Base-by-base conservation (phyloP, 2,113 vertebrate genomes). In the Puffinus mauretanicus region DNA sequence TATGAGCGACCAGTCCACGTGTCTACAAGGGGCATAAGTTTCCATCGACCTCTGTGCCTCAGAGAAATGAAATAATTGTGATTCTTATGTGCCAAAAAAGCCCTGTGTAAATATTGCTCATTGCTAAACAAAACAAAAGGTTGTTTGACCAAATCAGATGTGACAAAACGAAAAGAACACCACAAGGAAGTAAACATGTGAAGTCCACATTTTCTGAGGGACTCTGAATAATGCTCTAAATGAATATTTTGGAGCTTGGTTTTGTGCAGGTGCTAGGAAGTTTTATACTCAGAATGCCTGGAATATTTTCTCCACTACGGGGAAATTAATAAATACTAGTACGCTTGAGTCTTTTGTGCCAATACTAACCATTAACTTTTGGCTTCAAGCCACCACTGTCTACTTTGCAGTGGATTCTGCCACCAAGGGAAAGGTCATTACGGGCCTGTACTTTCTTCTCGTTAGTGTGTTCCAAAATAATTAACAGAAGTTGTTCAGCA, bases 341-440 rank as follows among this genome's bases (percentile, higher is more conserved):
- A 84, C 17, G 81, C 82, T 54, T 16, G 82, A 98, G 95, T 84
- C 94, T 97, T 98, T 93, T 94, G 97, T 98, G 98, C 98, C 98
- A 98, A 98, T 96, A 98, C 98, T 98, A 98, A 98, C 98, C 98
- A 98, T 98, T 98, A 98, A 96, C 94, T 97, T 92, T 58, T 98
- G 98, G 98, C 97, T 97, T 78, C 13, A 9, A 83, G 98, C 98
- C 98, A 98, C 18, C 67, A 1, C 95, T 97, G 97, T 98, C 98
- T 98, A 81, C 97, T 98, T 97, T 84, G 95, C 94, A 96, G 95
- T 97, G 94, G 96, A 98, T 98, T 96, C 98, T 98, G 97, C 98
- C 98, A 98, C 98, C 98, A 97, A 97, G 91, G 97, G 97, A 98
- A 98, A 98, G 98, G 97, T 98, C 98, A 97, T 97, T 98, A 97